Base-by-base conservation (phyloP, 2,113 vertebrate species). In the Eidolon helvum region DNA sequence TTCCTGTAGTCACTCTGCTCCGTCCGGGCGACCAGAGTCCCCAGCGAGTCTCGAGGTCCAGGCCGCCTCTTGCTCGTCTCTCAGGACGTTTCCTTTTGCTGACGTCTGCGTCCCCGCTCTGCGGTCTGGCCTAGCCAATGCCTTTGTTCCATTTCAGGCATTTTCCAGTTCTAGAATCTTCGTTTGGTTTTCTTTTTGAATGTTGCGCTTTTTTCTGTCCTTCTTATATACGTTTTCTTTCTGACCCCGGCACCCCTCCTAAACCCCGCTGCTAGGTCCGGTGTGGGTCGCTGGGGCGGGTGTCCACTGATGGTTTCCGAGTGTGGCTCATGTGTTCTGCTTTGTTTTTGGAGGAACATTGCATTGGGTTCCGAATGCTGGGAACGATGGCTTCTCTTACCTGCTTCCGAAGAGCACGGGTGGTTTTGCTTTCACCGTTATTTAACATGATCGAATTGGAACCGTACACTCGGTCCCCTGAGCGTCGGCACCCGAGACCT, bases 1-100 rank as follows among this genome's bases (percentile, higher is more conserved):
- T 9, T 21, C 21, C 2, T 21, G 16, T 1, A 2, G 30, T 22
- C 12, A 30, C 35, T 2, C 9, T 18, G 0, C 4, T 3, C 78
- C 1, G 8, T 8, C 30, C 65, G 38, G 65, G 1, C 40, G 0
- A 6, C 55, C 2, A 38, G 15, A 55, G 30, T 19, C 15, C 33
- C 33, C 8, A 3, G 16, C 15, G 22, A 11, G 38, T 1, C 22
- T 57, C 4, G 4, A 19, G 59, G 65, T 69, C 12, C 16, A 16
- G 26, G 11, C 50, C 22, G n/a, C 6, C 50, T 50, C 50, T 50
- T 15, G 24, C 11, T 55, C 33, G 53, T 45, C n/a, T 22, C 28
- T 35, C 24, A 11, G 7, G 6, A 55, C 69, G 72, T 38, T 80
- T 61, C 35, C 33, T 9, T 22, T 19, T 61, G 2, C 38, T 21